Evolutionary conservation across 2,113 vertebrate species (phyloP), one percentile per base, ranked within the genome.

Genomic region (Agelaius phoeniceus): DNA sequence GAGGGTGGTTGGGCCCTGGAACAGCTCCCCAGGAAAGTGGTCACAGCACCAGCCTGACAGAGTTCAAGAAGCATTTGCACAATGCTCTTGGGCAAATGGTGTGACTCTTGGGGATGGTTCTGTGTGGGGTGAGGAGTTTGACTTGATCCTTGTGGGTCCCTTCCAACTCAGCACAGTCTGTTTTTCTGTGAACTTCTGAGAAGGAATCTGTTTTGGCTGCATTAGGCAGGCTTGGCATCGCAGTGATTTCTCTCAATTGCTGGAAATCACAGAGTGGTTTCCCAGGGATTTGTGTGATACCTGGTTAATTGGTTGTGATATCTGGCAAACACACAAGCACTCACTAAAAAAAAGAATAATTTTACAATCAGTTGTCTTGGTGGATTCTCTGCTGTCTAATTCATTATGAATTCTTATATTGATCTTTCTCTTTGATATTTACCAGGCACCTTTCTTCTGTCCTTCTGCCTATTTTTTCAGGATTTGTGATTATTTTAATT

Each of bases 61-160:
- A 59, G 30, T 15, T 68, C 37, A 44, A 19, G 22, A 44, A 19
- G 22, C 2, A 1, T 44, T 33, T 33, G 33, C 11, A 52, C 27
- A 52, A 5, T 12, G 3, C 14, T 61, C 11, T 44, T 2, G 1
- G 62, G 11, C 13, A 3, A 7, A 21, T 27, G 24, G 10, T 67
- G 26, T 67, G 35, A 31, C 37, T 67, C 31, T 17, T 37, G 11
- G 27, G 17, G 14, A 37, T 77, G 37, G 7, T 37, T 6, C 14
- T 61, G 27, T 61, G 18, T 22, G 13, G 5, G 11, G 3, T 8
- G 3, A 44, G 46, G 54, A 52, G 14, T 15, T 10, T 11, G 18
- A 33, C 33, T 61, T 17, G 5, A 44, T 61, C 21, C 9, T 37
- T 44, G 16, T 61, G 46, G 6, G 14, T 52, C 27, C 54, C 27